Conservation (phyloP, 37 sponge, comb jelly and placozoan species). For the Aplysina aerophoba region DNA sequence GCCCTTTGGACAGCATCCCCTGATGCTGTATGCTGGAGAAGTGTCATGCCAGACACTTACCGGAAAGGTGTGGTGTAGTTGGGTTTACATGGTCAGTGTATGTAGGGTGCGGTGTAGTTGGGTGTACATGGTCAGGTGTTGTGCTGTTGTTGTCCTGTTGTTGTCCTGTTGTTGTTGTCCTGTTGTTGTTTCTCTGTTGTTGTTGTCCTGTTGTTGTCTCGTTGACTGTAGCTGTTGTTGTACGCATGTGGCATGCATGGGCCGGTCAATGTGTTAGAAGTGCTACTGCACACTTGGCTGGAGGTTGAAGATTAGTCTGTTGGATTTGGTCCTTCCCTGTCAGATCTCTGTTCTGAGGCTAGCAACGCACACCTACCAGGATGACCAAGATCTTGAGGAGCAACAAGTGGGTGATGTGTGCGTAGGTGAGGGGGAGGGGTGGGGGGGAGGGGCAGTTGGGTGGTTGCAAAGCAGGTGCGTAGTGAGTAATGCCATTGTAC, state of each 20-base stretch:
- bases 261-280: too few species aligned
- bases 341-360: constrained; percentile 56
- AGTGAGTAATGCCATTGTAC: too few species aligned
- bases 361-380: constrained; percentile 61
- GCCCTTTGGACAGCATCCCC: constrained; percentile 89
- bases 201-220: too few species aligned
- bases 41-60: constrained; percentile 87
- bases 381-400: constrained; percentile 73
- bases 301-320: too few species aligned
- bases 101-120: not conserved
- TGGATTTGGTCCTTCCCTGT: too few species aligned
- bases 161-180: not conserved
- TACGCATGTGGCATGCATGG: too few species aligned
- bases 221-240: too few species aligned
- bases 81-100: not conserved
- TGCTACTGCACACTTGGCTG: too few species aligned
- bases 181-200: not conserved
- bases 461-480: not conserved
- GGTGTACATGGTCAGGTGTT: not conserved
- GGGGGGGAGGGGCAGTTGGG: not conserved
- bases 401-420: constrained; percentile 55
- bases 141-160: not conserved
- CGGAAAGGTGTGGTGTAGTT: constrained; percentile 65
- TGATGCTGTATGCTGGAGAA: constrained; percentile 91
- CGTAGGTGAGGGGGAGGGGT: not conserved